Evolutionary conservation across 2,888 invertebrate genomes (phyloP).

Genomic region (Dinocampus coccinellae): DNA sequence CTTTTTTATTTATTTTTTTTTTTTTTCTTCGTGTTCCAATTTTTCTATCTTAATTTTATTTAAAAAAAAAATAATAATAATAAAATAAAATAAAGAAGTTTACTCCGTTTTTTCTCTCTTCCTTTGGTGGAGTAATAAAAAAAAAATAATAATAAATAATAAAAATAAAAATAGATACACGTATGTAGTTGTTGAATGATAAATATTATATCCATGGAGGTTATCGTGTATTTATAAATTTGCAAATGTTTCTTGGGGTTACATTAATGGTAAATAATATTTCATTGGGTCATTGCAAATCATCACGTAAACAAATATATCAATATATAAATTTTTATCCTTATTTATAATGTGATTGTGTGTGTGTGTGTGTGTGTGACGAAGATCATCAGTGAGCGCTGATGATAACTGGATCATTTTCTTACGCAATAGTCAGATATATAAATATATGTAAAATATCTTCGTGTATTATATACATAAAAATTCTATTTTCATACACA

Average conservation of each 20-base stretch:
- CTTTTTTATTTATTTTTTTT: too few species aligned
- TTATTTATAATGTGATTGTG: constrained; percentile 22
- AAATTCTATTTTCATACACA: constrained; percentile 8
- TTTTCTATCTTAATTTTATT: too few species aligned
- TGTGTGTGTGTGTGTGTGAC: not conserved
- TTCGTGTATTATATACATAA: not conserved
- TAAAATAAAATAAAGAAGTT: too few species aligned
- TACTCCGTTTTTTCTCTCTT: too few species aligned
- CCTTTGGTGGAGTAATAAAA: too few species aligned
- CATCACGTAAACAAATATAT: constrained; percentile 64
- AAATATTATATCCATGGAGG: constrained; percentile 13
- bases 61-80: too few species aligned
- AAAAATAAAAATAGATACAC: not conserved
- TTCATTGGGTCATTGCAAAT: constrained; percentile 59
- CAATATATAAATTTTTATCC: constrained; percentile 39
- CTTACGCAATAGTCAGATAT: constrained; percentile 32
- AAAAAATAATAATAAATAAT: too few species aligned
- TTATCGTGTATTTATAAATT: constrained; percentile 24
- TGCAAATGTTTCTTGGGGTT: not conserved
- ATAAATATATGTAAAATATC: constrained; percentile 20
- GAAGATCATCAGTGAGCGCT: constrained; percentile 25
- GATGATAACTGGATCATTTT: constrained; percentile 36
- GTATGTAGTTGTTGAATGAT: not conserved
- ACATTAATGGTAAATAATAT: constrained; percentile 23
- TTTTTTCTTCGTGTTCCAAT: too few species aligned